phyloP scores from a whole-genome alignment of 37 sponge, comb jelly and placozoan genomes.

The Halichondria panicea region DNA sequence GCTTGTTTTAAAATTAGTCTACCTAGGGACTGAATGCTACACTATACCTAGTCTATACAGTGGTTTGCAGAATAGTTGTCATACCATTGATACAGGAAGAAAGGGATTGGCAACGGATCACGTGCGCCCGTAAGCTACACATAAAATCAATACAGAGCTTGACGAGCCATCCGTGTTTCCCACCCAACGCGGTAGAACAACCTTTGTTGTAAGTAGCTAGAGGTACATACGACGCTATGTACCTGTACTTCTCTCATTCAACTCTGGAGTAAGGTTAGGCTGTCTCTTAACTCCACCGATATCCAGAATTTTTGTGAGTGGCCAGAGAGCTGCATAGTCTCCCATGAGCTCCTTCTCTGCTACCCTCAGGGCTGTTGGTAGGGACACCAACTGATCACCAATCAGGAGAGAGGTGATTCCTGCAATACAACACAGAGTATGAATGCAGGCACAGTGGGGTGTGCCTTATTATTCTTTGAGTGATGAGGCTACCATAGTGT shows the following conservation, averaged over 20 bases:
- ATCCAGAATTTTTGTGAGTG: conserved; percentile 88
- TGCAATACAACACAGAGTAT: too few relatives aligned
- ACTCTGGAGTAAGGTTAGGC: conserved; percentile 33
- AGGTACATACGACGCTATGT: too few relatives aligned
- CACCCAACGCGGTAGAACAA: not conserved
- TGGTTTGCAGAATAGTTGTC: too few relatives aligned
- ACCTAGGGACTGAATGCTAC: too few relatives aligned
- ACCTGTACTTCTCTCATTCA: too few relatives aligned
- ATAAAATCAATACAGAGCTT: not conserved
- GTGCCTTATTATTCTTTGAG: too few relatives aligned
- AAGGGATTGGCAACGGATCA: too few relatives aligned
- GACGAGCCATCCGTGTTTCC: not conserved
- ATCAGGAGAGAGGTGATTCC: conserved; percentile 60
- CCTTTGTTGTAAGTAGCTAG: too few relatives aligned
- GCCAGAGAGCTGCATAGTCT: conserved; percentile 57
- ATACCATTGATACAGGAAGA: too few relatives aligned
- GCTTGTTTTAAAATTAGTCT: not conserved
- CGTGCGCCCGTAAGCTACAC: not conserved
- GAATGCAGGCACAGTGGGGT: too few relatives aligned
- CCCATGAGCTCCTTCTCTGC: conserved; percentile 77
- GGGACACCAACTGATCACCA: conserved; percentile 13
- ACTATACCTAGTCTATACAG: too few relatives aligned
- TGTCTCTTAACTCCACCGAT: conserved; percentile 65
- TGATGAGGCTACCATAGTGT: too few relatives aligned
- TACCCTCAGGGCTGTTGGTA: conserved; percentile 42